These are phyloP conservation scores for Neosilurus mollespiculum DNA, from an alignment of 2,797 vertebrate species.

Conservation along the genomic window DNA sequence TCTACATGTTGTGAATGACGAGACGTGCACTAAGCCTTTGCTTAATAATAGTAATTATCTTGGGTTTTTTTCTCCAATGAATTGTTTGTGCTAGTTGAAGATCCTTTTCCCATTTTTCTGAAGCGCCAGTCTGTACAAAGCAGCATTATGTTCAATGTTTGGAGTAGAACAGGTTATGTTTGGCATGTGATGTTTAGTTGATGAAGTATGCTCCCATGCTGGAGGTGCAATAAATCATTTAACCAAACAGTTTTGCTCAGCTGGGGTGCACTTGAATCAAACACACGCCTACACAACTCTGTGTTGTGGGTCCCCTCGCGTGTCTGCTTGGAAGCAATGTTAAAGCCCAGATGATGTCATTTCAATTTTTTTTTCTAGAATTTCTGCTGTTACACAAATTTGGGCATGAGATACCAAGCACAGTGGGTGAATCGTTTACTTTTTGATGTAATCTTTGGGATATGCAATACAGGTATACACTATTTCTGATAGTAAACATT, in stretches of 20 bases:
- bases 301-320: constrained; percentile 43
- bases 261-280: constrained; percentile 19
- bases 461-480: background rate
- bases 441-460: background rate
- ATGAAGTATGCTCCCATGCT: constrained; percentile 31
- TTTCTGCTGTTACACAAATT: constrained; percentile 48
- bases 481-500: background rate
- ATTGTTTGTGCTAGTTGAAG: background rate
- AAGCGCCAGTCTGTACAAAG: constrained; percentile 25
- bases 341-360: constrained; percentile 58
- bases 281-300: constrained; percentile 29
- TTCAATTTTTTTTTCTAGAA: constrained; percentile 51
- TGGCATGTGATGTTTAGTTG: constrained; percentile 42
- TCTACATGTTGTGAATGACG: constrained; percentile 8
- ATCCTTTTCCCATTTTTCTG: background rate
- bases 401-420: constrained; percentile 39
- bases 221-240: constrained; percentile 43
- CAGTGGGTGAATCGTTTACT: constrained; percentile 18
- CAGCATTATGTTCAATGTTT: constrained; percentile 43
- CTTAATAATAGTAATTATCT: constrained; percentile 11
- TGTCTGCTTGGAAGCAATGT: constrained; percentile 45
- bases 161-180: constrained; percentile 49
- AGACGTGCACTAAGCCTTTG: constrained; percentile 16
- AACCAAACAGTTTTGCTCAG: constrained; percentile 44
- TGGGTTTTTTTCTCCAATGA: constrained; percentile 39